Conservation (phyloP, 2,113 vertebrate species). For the Perca fluviatilis region DNA sequence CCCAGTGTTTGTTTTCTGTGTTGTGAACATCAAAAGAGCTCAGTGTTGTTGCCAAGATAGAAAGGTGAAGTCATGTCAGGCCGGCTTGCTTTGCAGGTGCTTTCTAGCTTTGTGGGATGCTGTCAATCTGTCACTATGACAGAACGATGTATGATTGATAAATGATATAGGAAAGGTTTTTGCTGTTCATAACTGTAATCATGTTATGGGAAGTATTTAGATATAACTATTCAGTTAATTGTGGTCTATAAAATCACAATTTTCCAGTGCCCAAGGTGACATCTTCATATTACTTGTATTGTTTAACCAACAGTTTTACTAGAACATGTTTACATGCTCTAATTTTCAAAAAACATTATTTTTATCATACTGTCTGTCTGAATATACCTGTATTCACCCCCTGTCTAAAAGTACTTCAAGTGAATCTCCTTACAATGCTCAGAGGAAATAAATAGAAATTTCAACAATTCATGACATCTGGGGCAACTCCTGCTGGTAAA, state of each 20-base stretch:
- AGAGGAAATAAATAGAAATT: background rate
- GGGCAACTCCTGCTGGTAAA: background rate
- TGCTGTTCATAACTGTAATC: background rate
- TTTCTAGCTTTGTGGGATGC: slow-evolving; percentile 42
- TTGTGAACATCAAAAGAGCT: slow-evolving; percentile 51
- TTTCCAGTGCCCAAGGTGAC: background rate
- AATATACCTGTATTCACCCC: too few relatives aligned
- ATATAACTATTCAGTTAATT: background rate
- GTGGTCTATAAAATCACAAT: background rate
- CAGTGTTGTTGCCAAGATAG: slow-evolving; percentile 25
- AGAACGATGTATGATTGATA: slow-evolving; percentile 2
- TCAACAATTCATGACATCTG: background rate
- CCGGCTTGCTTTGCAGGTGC: slow-evolving; percentile 56
- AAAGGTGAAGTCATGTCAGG: slow-evolving; percentile 46
- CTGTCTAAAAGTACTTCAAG: background rate
- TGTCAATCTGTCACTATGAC: slow-evolving; percentile 48
- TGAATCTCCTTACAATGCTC: background rate
- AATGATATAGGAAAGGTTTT: slow-evolving; percentile 11
- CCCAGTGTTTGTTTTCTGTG: slow-evolving; percentile 44
- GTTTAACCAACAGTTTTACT: background rate
- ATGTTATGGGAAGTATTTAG: background rate
- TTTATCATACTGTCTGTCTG: too few relatives aligned
- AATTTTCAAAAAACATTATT: too few relatives aligned
- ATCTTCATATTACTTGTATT: background rate
- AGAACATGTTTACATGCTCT: too few relatives aligned